Base-by-base conservation (phyloP, 1,140 invertebrate species). In the Drosophila cardini region DNA sequence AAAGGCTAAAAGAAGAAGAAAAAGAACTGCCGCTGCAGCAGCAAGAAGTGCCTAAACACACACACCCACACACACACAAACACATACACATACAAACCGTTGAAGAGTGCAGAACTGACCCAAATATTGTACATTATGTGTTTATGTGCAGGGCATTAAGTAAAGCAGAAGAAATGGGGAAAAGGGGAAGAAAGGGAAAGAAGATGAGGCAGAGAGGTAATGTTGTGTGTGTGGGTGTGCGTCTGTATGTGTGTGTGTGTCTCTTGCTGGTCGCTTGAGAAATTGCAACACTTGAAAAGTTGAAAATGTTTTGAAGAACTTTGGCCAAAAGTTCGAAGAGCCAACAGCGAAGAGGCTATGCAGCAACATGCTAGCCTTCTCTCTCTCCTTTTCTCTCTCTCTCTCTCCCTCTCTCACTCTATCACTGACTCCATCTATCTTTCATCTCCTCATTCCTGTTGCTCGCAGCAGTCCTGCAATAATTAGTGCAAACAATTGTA, bases 211-310 rank as follows among this genome's bases (percentile, higher is more conserved):
- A 5, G 7, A 16, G 32, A 32, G 48, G 7, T 38, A 26, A 5
- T 26, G 21, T 5, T 48, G 4, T 11, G 8, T 48, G 50, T 36
- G 45, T 21, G 21, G 34, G 13, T 40, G 3, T 3, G 8, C 8
- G 21, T 42, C 0, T 11, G 36, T 38, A 10, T 38, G n/a, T 40
- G 11, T 40, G 38, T 13, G 38, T 40, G 38, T 40, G n/a, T 40
- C 11, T 40, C 38, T 40, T 6, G 38, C 11, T 40, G 38, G 36
- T 9, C 8, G 18, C 11, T 42, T 56, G 45, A 71, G 83, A 87
- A 89, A 89, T 83, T 87, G 84, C 84, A 87, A 78, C 84, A 87
- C 84, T 87, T 87, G 83, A 87, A 74, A 78, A 89, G 61, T 87
- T 83, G 84, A 87, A 89, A 89, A 87, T 87, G 84, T 89, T 87